These are phyloP conservation scores for Heteromormyrus szaboi DNA, from an alignment of 2,797 vertebrate species.

Conservation along the genomic window DNA sequence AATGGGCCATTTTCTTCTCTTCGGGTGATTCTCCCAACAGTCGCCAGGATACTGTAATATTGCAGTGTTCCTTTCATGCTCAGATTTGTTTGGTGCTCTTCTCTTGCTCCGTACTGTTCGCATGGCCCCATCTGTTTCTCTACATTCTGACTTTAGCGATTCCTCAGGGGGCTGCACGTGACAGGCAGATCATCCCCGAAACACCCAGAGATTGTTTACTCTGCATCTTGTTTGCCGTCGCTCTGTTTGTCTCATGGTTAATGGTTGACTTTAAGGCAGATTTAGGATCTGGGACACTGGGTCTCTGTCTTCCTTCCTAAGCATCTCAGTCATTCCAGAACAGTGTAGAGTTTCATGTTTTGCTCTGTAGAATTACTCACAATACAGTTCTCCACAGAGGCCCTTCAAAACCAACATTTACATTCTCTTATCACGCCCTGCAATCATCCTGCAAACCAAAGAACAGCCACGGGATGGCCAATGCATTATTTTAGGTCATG, in stretches of 20 bases:
- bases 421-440: background rate
- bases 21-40: background rate
- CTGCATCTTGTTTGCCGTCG: slow-evolving; percentile 60
- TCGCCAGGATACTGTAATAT: background rate
- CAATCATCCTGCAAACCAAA: background rate
- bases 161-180: slow-evolving; percentile 14
- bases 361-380: background rate
- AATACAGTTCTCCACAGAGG: background rate
- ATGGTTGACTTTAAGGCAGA: slow-evolving; percentile 63
- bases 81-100: background rate
- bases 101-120: background rate
- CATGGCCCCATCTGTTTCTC: background rate
- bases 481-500: background rate
- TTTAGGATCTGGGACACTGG: slow-evolving; percentile 42
- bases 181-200: slow-evolving; percentile 46
- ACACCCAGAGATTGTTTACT: slow-evolving; percentile 60
- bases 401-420: background rate
- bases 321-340: background rate
- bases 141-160: background rate
- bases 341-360: background rate
- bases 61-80: background rate
- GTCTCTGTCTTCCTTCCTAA: background rate
- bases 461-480: background rate
- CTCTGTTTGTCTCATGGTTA: slow-evolving; percentile 68
- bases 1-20: background rate